Conservation (phyloP, 1,140 invertebrate genomes). For the Bombus pascuorum region DNA sequence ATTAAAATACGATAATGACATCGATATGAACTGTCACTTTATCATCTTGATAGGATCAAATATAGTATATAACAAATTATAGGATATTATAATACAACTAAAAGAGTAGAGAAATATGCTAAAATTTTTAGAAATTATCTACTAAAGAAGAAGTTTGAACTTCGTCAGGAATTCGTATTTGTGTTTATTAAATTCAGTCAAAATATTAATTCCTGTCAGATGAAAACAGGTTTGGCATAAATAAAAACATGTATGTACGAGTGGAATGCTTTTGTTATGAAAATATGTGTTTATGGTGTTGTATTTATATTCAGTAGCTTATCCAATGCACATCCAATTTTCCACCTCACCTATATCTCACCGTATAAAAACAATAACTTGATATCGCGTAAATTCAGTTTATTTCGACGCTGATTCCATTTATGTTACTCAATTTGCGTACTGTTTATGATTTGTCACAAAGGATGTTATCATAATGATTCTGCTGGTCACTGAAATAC, state of each 20-base stretch:
- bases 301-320: not conserved
- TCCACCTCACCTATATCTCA: not conserved
- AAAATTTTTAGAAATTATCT: too few relatives aligned
- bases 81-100: too few relatives aligned
- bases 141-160: not conserved
- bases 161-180: not conserved
- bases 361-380: not conserved
- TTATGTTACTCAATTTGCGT: not conserved
- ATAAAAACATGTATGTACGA: not conserved
- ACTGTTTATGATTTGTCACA: not conserved
- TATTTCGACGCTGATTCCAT: not conserved
- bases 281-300: not conserved
- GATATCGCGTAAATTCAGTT: not conserved
- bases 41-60: too few relatives aligned
- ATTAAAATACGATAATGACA: too few relatives aligned
- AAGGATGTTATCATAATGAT: not conserved
- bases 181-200: not conserved
- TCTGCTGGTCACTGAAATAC: not conserved
- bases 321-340: not conserved
- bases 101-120: too few relatives aligned
- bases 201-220: not conserved
- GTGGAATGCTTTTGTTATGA: not conserved
- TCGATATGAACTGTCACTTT: too few relatives aligned
- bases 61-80: too few relatives aligned
- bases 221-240: not conserved